Percentiles rank a stretch among this genome's conserved stretches.
phyloP scores from a whole-genome alignment of 2,888 invertebrate genomes.

The Abscondita cerata region DNA sequence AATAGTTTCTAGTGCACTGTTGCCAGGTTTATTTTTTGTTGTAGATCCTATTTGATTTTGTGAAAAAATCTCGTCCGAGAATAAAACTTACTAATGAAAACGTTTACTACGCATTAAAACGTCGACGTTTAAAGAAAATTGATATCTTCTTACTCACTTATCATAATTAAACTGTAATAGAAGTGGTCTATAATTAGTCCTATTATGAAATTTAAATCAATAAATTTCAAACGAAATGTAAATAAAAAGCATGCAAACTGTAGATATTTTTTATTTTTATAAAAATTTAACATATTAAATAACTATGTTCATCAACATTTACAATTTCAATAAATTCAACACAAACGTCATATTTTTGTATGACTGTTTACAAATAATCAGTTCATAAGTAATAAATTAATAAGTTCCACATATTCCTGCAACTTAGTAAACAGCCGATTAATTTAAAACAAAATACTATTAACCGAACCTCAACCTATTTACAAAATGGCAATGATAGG shows the following conservation, averaged over 20 bases:
- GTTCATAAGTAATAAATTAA: conserved; percentile 14
- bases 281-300: conserved; percentile 8
- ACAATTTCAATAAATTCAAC: conserved; percentile 1
- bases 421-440: conserved; percentile 12
- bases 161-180: too few relatives aligned
- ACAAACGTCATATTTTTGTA: neutral
- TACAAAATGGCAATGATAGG: conserved; percentile 16
- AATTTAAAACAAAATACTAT: conserved; percentile 11
- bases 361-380: conserved; percentile 7
- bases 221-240: neutral
- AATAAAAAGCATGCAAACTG: neutral
- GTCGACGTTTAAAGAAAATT: too few relatives aligned
- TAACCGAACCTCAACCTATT: conserved; percentile 13
- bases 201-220: too few relatives aligned
- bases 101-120: too few relatives aligned
- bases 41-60: too few relatives aligned
- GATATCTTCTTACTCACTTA: too few relatives aligned
- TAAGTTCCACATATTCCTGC: neutral
- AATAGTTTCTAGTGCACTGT: too few relatives aligned
- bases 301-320: neutral
- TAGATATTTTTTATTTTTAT: conserved; percentile 6
- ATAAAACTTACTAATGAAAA: too few relatives aligned
- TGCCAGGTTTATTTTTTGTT: too few relatives aligned
- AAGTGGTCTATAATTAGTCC: too few relatives aligned
- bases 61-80: too few relatives aligned